Evolutionary conservation across 2,113 vertebrate genomes (phyloP), one percentile per base, ranked within the genome.

Genomic region (Camelus dromedarius): DNA sequence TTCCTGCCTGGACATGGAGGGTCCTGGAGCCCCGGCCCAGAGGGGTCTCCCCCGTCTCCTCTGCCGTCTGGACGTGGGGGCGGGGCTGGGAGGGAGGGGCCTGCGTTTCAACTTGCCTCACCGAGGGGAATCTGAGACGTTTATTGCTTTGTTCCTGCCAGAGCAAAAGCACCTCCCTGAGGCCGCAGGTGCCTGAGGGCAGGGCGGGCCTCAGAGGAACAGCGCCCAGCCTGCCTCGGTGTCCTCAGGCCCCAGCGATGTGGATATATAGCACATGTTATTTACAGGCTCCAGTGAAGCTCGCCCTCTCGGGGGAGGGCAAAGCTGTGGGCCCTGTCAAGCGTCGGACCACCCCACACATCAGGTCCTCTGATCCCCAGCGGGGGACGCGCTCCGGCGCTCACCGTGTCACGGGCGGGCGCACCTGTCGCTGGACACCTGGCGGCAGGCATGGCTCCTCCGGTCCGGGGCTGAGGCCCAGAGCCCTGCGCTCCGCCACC

Each of bases 181-280:
- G 38, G 38, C 38, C 38, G 38, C 38, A 42, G 38, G 83, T 19
- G 5, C 42, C 90, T 81, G 82, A 91, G 52, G 66, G 19, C 93
- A 73, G 60, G 84, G 81, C 60, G 93, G 93, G 93, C 48, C 66
- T 96, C 38, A 42, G 38, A 42, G 38, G 38, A 42, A 42, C 38
- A 42, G 38, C 38, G 38, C 38, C 38, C 38, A 42, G 38, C 38
- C 38, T 42, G 38, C 38, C 38, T 42, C 38, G 38, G 38, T 35
- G 38, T 42, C 38, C 38, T 42, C 13, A 24, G 62, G 89, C 91
- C 94, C 77, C 56, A 86, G 88, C 94, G 92, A 96, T 58, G 30
- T 35, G 95, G 96, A 98, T 98, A 98, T 98, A 98, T 98, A 98
- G 97, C 82, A 97, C 93, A 73, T 96, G 97, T 95, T 97, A 98